phyloP scores from a whole-genome alignment of 2,113 vertebrate species.

The Romanogobio albipinnatus region DNA sequence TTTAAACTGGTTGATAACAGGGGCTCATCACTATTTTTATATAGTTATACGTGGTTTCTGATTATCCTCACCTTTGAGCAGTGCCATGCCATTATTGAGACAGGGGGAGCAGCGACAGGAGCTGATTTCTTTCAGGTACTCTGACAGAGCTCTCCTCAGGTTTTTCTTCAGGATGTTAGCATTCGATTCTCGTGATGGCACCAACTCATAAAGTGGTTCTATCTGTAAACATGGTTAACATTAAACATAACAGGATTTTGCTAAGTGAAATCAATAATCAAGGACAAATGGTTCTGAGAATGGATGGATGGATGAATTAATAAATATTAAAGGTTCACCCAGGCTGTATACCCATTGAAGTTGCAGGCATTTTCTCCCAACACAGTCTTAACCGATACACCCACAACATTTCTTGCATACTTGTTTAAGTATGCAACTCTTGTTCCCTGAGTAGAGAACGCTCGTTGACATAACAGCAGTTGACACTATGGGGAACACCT shows the following conservation, averaged over 20 bases:
- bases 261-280: neutral
- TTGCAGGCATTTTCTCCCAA: no score
- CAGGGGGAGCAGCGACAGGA: conserved; percentile 87
- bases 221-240: conserved; percentile 67
- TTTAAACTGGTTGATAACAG: no score
- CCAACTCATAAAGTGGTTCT: conserved; percentile 84
- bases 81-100: conserved; percentile 82
- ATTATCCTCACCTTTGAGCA: conserved; percentile 80
- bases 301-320: neutral
- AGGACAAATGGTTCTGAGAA: neutral
- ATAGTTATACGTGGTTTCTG: neutral
- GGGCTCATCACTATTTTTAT: neutral
- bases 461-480: no score
- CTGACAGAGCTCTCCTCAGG: conserved; percentile 80
- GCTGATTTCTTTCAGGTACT: conserved; percentile 83
- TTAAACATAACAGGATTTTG: neutral
- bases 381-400: no score
- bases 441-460: no score
- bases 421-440: no score
- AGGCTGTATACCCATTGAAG: no score
- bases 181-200: conserved; percentile 76
- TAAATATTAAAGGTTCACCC: no score
- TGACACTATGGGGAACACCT: no score
- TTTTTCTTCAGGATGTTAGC: conserved; percentile 79
- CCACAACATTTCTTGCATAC: no score